These are phyloP conservation scores for Meda fulgida DNA, from an alignment of 2,797 vertebrate species.

Conservation along the genomic window DNA sequence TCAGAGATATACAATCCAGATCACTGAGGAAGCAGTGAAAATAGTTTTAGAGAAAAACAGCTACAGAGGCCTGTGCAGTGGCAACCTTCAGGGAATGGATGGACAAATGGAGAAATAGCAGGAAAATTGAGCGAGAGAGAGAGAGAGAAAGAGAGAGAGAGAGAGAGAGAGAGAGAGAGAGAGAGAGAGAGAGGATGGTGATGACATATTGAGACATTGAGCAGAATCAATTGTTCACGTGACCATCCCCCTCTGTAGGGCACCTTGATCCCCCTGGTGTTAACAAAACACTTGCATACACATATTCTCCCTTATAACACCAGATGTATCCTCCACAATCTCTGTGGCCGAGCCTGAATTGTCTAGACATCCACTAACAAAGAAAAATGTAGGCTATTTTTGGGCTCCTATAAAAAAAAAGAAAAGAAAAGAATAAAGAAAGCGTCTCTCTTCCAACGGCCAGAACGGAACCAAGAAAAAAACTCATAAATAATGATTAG, in stretches of 20 bases:
- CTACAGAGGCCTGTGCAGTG: not conserved
- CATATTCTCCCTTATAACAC: constrained; percentile 41
- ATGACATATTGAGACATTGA: constrained; percentile 44
- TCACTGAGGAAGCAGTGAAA: not conserved
- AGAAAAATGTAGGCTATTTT: constrained; percentile 62
- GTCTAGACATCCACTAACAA: constrained; percentile 58
- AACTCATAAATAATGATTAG: constrained; percentile 57
- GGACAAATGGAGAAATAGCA: constrained; percentile 20
- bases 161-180: not conserved
- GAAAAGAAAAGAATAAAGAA: not conserved
- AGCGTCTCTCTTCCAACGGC: constrained; percentile 33
- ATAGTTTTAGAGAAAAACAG: constrained; percentile 8
- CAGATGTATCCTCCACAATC: constrained; percentile 46
- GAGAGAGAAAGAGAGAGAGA: not conserved
- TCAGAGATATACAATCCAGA: not conserved
- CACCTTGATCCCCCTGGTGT: constrained; percentile 44
- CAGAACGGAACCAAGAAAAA: constrained; percentile 34
- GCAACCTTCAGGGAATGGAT: constrained; percentile 4
- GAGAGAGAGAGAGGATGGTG: not conserved
- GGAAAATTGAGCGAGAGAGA: not conserved
- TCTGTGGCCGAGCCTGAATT: constrained; percentile 43
- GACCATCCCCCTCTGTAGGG: constrained; percentile 35
- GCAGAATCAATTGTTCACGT: constrained; percentile 50
- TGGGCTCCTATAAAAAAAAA: constrained; percentile 45
- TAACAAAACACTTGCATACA: constrained; percentile 44